Base-by-base conservation (phyloP, 2,888 invertebrate species). In the Linnaemya vulpina region DNA sequence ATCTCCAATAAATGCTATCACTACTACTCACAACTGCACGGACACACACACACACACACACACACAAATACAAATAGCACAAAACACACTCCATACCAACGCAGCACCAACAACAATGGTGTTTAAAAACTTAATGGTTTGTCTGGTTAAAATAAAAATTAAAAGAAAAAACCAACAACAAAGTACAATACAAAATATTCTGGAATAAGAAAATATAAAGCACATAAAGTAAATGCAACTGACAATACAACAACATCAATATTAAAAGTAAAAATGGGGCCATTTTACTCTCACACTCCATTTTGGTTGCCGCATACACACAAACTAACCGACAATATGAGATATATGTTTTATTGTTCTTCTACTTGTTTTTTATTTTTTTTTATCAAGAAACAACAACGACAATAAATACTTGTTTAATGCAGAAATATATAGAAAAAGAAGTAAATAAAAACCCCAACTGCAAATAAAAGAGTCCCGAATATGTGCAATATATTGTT, bases 141-240 rank as follows among this genome's bases (percentile, higher is more conserved):
- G 82, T 85, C 82, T 79, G 85, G 74, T 79, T 78, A 63, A 78
- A 81, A 70, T 73, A 70, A 77, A 81, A 20, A 38, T 30, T 30
- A 84, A 79, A 67, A 67, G 20, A 22, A 80, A 75, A 60, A 65
- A 3, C 55, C 51, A 79, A 70, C 40, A 79, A 70, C 40, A 53
- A 83, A 22, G 49, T 58, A 77, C 25, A 43, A n/a, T 0, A 60
- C 22, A 51, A 35, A 58, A 77, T n/a, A 73, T 11, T 46, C 38
- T 58, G 46, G 58, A 22, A 43, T 53, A 40, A 74, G 13, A 73
- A 60, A 53, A 55, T 17, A 51, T 20, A 51, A 67, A 73, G 67
- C 51, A 65, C 68, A 17, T 60, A 77, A 76, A 71, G 35, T 58
- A 67, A 80, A 58, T 84, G 84, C 84, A 84, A 76, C 76, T 76